Evolutionary conservation across 64 coral and sea anemone genomes (phyloP).

Genomic region (Porites australiensis): DNA sequence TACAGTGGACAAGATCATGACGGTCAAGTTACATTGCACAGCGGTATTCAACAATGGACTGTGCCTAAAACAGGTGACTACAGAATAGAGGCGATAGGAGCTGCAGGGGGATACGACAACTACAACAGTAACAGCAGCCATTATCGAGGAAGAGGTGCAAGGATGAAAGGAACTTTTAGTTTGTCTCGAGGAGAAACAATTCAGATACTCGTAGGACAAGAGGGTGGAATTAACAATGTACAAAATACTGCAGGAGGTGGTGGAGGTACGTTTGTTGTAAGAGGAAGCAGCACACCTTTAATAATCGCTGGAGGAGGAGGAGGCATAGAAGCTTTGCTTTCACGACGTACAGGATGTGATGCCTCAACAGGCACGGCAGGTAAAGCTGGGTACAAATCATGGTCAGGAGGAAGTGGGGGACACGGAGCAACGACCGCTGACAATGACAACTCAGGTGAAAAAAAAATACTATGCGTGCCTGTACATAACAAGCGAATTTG

Average conservation of each 20-base stretch:
- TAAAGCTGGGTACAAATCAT: not conserved
- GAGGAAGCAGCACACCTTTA: too few species aligned
- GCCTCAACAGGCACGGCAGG: not conserved
- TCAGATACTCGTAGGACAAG: conserved; percentile 40
- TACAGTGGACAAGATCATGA: conserved; percentile 12
- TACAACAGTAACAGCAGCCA: not conserved
- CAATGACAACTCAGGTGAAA: not conserved
- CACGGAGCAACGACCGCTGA: not conserved
- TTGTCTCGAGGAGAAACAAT: not conserved
- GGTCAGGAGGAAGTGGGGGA: not conserved
- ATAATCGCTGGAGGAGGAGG: too few species aligned
- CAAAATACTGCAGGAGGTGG: conserved; percentile 33
- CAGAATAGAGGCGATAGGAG: conserved; percentile 52
- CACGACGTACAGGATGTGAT: not conserved
- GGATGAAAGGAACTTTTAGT: conserved; percentile 44
- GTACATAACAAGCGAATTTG: too few species aligned
- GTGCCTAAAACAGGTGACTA: conserved; percentile 16
- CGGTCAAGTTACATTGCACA: conserved; percentile 27
- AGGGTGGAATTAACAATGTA: not conserved
- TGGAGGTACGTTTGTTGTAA: conserved; percentile 33
- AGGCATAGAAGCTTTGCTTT: not conserved
- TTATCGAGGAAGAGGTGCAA: conserved; percentile 41
- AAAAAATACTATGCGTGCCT: too few species aligned
- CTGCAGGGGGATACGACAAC: not conserved
- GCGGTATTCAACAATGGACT: conserved; percentile 36